These are phyloP conservation scores for Bujurquina vittata DNA, from an alignment of 2,113 vertebrate species.

Conservation along the genomic window DNA sequence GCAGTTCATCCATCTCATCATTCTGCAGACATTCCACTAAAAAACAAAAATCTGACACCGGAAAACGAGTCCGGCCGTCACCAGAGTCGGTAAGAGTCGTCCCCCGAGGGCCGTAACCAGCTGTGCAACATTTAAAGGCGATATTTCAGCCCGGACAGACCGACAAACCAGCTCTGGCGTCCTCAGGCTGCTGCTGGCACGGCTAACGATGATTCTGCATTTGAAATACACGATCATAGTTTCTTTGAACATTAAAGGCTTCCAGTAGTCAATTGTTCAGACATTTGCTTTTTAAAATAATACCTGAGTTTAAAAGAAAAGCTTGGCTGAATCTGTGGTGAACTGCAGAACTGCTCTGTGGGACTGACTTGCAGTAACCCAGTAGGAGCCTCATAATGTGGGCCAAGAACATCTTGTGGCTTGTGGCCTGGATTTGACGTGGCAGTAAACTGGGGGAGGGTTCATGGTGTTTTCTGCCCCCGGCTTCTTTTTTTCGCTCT, in stretches of 20 bases:
- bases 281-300: slow-evolving; percentile 20
- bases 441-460: slow-evolving; percentile 38
- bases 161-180: not conserved
- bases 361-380: slow-evolving; percentile 50
- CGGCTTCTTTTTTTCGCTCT: not conserved
- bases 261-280: slow-evolving; percentile 13
- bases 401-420: slow-evolving; percentile 70
- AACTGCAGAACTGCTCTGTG: slow-evolving; percentile 43
- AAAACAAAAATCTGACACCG: not conserved
- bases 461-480: slow-evolving; percentile 10
- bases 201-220: not conserved
- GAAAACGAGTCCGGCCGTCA: not conserved
- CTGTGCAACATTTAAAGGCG: not conserved
- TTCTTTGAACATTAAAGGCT: not conserved
- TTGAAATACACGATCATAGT: not conserved
- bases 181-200: not conserved
- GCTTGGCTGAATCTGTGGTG: slow-evolving; percentile 18
- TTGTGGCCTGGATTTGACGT: slow-evolving; percentile 61
- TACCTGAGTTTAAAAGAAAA: slow-evolving; percentile 15
- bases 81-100: fast-evolving
- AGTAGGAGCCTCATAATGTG: slow-evolving; percentile 29
- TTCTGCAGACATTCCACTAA: not conserved
- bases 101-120: not conserved
- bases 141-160: not conserved
- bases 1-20: not conserved